Conservation (phyloP, 92 coral and sea anemone species). For the Pocillopora grandis region DNA sequence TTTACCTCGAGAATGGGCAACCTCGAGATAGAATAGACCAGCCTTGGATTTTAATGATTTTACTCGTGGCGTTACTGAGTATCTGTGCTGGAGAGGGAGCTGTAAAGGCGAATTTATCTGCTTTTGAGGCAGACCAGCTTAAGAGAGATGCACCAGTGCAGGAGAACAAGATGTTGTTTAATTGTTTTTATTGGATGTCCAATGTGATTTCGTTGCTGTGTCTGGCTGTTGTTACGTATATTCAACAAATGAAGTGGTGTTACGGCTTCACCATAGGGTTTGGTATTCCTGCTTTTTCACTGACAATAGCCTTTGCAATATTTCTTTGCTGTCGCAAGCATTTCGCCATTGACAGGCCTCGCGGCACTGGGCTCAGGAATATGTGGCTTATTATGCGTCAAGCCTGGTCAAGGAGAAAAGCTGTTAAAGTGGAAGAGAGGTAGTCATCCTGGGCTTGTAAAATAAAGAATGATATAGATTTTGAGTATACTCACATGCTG, state of each 20-base stretch:
- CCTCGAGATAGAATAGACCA: constrained; percentile 40
- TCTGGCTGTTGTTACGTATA: constrained; percentile 68
- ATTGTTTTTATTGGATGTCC: constrained; percentile 84
- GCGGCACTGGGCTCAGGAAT: constrained; percentile 83
- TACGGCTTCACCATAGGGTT: constrained; percentile 85
- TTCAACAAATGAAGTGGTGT: constrained; percentile 79
- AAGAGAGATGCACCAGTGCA: constrained; percentile 63
- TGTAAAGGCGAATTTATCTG: constrained; percentile 80
- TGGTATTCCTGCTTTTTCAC: constrained; percentile 71
- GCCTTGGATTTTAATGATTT: constrained; percentile 66
- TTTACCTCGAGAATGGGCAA: constrained; percentile 34
- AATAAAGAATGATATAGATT: not conserved
- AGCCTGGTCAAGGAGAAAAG: constrained; percentile 80
- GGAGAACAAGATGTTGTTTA: constrained; percentile 69
- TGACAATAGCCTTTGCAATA: constrained; percentile 67
- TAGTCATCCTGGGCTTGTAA: not conserved
- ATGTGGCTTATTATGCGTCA: constrained; percentile 72
- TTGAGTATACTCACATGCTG: not conserved
- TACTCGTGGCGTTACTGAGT: constrained; percentile 43
- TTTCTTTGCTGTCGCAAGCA: constrained; percentile 72
- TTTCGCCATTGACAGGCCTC: constrained; percentile 63
- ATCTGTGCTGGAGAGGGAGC: constrained; percentile 91
- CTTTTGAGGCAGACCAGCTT: constrained; percentile 95
- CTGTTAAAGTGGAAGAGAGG: constrained; percentile 41
- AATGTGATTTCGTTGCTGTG: constrained; percentile 76